Base-by-base conservation (phyloP, 2,113 vertebrate genomes). In the Myotis lucifugus region DNA sequence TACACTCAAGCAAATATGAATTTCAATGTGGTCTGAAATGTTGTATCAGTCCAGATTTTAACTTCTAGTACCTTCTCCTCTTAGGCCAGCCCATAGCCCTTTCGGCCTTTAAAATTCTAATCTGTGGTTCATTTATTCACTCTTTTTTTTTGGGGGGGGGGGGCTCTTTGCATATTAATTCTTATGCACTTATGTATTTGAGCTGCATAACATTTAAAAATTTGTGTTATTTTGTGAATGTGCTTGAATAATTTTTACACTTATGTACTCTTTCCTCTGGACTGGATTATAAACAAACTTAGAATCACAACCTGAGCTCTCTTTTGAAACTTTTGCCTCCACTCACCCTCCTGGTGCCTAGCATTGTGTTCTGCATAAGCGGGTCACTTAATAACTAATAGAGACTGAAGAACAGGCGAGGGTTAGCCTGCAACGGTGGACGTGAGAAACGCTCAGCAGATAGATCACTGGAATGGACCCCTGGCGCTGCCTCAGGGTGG, bases 141-240 rank as follows among this genome's bases (percentile, higher is more conserved):
- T 72, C 32, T 54, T 73, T 92, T 54, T 73, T 92, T 81, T 27
- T 42, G 21, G 6, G 17, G 40, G 66, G 48, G 13, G 37, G 32
- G 89, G 10, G 6, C 14, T 73, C 18, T 77, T 79, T 32, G 3
- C 29, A 64, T 56, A 56, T 88, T 78, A 77, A 88, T 79, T 94
- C 23, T 59, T 81, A 85, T 23, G 10, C 23, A 48, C n/a, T 85
- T 85, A 25, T 14, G 14, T 25, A 56, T 88, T 64, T 46, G 76
- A 87, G 32, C 73, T 48, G 34, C 2, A 34, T 32, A 88, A 66
- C 29, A 25, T n/a, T 64, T 17, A 50, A 50, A 76, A 52, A 50
- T 93, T 76, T 85, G 29, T 42, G 40, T 79, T 66, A 40, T 85
- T 79, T 92, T 85, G 8, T 73, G 64, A 90, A 64, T 32, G 85